Conservation (phyloP, 2,888 invertebrate species). For the Hetaerina titia region DNA sequence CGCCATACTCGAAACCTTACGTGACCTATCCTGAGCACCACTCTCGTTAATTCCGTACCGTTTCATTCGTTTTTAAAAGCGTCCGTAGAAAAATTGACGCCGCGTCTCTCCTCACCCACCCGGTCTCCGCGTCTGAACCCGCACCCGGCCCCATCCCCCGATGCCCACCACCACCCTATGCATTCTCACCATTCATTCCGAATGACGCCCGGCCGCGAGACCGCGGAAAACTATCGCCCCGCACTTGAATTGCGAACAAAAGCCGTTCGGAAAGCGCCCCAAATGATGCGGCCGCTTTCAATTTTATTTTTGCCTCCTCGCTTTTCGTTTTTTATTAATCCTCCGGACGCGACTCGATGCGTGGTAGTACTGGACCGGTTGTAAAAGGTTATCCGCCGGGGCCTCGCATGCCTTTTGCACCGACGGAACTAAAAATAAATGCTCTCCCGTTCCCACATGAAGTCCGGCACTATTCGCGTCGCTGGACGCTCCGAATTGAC, state of each 20-base stretch:
- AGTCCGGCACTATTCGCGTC: conserved; percentile 2
- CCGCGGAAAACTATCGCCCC: conserved; percentile 54
- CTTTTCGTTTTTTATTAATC: neutral
- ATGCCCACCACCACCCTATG: neutral
- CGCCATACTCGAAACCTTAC: conserved; percentile 50
- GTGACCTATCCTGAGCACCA: conserved; percentile 54
- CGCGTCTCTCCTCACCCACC: neutral
- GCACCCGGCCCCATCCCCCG: neutral
- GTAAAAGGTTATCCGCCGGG: conserved; percentile 35
- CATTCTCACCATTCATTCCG: conserved; percentile 56
- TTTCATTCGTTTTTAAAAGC: conserved; percentile 58
- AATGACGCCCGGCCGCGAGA: conserved; percentile 50
- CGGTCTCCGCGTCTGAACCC: too few species aligned
- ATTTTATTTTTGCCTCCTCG: neutral
- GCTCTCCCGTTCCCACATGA: neutral
- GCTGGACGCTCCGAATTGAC: conserved; percentile 26
- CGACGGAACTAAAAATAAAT: conserved; percentile 26
- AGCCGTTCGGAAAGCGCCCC: conserved; percentile 60
- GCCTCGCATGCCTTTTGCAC: conserved; percentile 16
- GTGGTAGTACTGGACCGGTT: neutral
- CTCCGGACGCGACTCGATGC: conserved; percentile 1
- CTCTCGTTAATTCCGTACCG: conserved; percentile 61
- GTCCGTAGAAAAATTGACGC: conserved; percentile 46
- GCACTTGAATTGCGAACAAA: conserved; percentile 53
- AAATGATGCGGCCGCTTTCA: conserved; percentile 45